A percentile compares a stretch with the other conserved stretches of the same genome.
phyloP scores from a whole-genome alignment of 2,113 vertebrate genomes.

The Nannobrachium achirus region DNA sequence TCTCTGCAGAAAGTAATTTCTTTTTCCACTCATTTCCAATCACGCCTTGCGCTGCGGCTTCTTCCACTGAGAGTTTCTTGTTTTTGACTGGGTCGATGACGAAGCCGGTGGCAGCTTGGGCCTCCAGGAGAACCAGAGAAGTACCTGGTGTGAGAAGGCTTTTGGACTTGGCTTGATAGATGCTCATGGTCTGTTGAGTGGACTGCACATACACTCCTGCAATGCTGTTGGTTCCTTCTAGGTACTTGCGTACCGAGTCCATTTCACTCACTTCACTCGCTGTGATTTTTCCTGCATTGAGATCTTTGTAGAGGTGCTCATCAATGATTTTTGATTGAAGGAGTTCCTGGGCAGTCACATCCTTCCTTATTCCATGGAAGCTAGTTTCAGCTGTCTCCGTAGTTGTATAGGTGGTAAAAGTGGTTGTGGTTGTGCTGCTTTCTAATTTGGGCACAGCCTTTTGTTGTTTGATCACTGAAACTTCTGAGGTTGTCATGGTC shows the following conservation, averaged over 20 bases:
- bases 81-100: conserved; percentile 73
- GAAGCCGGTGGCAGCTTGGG: conserved; percentile 78
- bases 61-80: conserved; percentile 70
- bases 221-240: conserved; percentile 76
- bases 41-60: conserved; percentile 43
- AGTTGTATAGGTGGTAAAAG: not conserved
- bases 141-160: conserved; percentile 64
- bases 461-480: conserved; percentile 20
- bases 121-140: conserved; percentile 64
- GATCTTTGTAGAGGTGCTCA: conserved; percentile 62
- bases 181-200: conserved; percentile 68
- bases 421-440: not conserved
- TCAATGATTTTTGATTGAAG: conserved; percentile 71
- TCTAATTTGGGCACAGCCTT: not conserved
- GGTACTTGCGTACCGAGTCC: conserved; percentile 76
- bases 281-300: conserved; percentile 69
- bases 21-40: conserved; percentile 65
- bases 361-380: conserved; percentile 66
- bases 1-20: conserved; percentile 57
- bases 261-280: conserved; percentile 67
- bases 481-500: conserved; percentile 55
- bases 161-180: conserved; percentile 74
- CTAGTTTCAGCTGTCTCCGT: conserved; percentile 40
- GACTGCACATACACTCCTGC: conserved; percentile 74
- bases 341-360: conserved; percentile 72